Conservation (phyloP, 2,888 invertebrate genomes). For the Catocala nupta region DNA sequence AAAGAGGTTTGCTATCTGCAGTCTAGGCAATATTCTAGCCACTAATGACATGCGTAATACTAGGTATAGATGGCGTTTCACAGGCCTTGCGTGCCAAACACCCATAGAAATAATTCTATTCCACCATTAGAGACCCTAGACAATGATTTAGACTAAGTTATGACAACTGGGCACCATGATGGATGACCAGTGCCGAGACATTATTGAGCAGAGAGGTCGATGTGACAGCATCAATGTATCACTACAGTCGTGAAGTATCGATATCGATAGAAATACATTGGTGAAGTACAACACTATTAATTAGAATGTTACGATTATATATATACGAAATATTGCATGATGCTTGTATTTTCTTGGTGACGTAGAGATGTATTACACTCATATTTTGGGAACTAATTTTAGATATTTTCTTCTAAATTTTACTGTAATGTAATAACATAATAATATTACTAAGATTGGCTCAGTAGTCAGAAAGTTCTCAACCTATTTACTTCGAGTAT, state of each 20-base stretch:
- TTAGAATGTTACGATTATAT: neutral
- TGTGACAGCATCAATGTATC: slow-evolving; percentile 29
- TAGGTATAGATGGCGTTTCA: neutral
- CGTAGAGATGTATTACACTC: no score
- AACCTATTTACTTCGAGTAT: no score
- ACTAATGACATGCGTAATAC: slow-evolving; percentile 1
- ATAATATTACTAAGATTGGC: no score
- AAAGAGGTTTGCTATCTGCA: neutral
- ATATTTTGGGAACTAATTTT: no score
- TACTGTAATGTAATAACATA: no score
- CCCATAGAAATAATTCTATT: slow-evolving; percentile 18
- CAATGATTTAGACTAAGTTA: slow-evolving; percentile 24
- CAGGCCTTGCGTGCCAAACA: slow-evolving; percentile 17
- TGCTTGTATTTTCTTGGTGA: no score
- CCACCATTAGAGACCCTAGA: slow-evolving; percentile 12
- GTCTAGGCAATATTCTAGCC: neutral
- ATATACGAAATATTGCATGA: no score
- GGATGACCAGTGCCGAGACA: slow-evolving; percentile 16
- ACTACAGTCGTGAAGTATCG: slow-evolving; percentile 28
- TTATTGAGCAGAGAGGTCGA: slow-evolving; percentile 15
- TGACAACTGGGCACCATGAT: slow-evolving; percentile 18
- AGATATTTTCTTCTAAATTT: no score
- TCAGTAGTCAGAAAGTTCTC: no score
- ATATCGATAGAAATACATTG: slow-evolving; percentile 10
- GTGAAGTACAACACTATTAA: neutral